These are phyloP conservation scores for Coptodon bakossiorum DNA, from an alignment of 2,113 vertebrate genomes.

Conservation along the genomic window DNA sequence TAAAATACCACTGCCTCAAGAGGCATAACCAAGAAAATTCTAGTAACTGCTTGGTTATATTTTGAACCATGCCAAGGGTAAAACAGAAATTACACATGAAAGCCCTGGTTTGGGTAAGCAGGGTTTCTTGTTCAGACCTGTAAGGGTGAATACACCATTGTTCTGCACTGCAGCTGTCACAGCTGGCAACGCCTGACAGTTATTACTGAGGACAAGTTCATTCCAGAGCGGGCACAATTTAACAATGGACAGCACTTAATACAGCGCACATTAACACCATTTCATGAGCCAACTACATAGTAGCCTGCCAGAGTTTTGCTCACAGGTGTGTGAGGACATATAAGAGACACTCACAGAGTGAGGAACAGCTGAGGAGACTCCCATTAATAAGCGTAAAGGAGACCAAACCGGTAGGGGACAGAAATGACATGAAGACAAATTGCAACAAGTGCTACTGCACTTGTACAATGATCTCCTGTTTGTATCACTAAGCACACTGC, in stretches of 20 bases:
- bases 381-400: background rate
- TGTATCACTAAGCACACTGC: background rate
- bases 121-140: background rate
- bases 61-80: background rate
- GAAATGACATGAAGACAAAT: constrained; percentile 16
- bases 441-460: constrained; percentile 27
- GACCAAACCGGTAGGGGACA: constrained; percentile 4
- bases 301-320: background rate
- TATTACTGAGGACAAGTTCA: background rate
- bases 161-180: constrained; percentile 55
- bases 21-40: background rate
- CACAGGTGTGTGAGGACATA: background rate
- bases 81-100: background rate
- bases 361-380: constrained; percentile 39
- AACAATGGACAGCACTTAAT: background rate
- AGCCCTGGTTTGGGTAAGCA: background rate
- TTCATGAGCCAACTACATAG: background rate
- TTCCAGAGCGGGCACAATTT: background rate
- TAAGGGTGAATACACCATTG: constrained; percentile 33
- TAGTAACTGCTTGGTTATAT: background rate
- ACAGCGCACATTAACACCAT: background rate
- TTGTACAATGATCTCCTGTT: constrained; percentile 23
- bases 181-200: constrained; percentile 37
- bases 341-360: background rate
- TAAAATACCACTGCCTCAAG: background rate